Conservation (phyloP, 2,888 invertebrate species). For the Psylliodes chrysocephalus region DNA sequence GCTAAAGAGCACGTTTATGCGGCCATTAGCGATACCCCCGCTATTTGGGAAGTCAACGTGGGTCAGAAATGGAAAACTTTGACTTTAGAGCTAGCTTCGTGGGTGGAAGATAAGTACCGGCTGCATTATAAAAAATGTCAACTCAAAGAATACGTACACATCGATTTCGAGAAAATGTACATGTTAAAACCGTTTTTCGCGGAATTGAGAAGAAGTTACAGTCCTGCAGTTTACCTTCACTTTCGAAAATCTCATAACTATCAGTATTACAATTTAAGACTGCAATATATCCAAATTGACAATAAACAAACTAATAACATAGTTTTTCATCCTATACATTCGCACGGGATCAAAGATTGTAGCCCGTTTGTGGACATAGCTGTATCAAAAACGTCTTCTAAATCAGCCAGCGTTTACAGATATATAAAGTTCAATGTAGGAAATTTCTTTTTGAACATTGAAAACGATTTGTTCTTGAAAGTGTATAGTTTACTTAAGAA, state of each 20-base stretch:
- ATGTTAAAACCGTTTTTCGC: slow-evolving; percentile 89
- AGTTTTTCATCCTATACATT: slow-evolving; percentile 64
- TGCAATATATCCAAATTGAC: slow-evolving; percentile 78
- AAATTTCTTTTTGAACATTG: slow-evolving; percentile 76
- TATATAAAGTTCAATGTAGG: slow-evolving; percentile 73
- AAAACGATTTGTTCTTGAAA: slow-evolving; percentile 74
- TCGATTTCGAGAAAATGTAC: slow-evolving; percentile 85
- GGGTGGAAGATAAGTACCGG: slow-evolving; percentile 84
- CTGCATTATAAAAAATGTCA: slow-evolving; percentile 77
- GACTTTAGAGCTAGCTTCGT: slow-evolving; percentile 79
- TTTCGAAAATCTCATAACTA: slow-evolving; percentile 76
- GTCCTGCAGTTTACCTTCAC: slow-evolving; percentile 80
- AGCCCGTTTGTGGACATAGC: slow-evolving; percentile 73
- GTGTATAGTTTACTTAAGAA: slow-evolving; percentile 69
- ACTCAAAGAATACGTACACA: slow-evolving; percentile 81
- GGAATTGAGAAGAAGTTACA: slow-evolving; percentile 77
- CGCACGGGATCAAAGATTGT: slow-evolving; percentile 65
- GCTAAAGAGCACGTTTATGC: slow-evolving; percentile 76
- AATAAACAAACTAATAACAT: slow-evolving; percentile 65
- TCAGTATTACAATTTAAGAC: slow-evolving; percentile 73
- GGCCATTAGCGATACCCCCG: slow-evolving; percentile 75
- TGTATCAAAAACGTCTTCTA: slow-evolving; percentile 66
- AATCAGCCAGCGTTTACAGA: slow-evolving; percentile 69
- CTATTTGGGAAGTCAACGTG: slow-evolving; percentile 85
- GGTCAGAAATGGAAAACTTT: slow-evolving; percentile 83